These are phyloP conservation scores for Oxyruncus cristatus DNA, from an alignment of 2,113 vertebrate genomes.

Conservation along the genomic window DNA sequence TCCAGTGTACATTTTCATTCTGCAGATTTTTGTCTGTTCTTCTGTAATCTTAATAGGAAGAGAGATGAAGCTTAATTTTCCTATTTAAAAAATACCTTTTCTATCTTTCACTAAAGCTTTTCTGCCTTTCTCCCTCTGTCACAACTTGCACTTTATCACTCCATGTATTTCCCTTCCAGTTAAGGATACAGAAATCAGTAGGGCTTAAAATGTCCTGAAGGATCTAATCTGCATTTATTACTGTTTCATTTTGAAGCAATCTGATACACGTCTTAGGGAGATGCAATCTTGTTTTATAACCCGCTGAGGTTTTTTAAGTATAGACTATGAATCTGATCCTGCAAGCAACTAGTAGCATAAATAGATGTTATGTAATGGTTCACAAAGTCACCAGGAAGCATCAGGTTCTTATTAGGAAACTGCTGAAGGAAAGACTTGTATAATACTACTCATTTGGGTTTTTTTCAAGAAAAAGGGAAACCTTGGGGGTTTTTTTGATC, in stretches of 20 bases:
- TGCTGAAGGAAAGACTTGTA: not conserved
- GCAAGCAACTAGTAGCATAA: conserved; percentile 18
- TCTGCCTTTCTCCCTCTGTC: not conserved
- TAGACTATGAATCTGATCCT: conserved; percentile 40
- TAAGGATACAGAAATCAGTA: not conserved
- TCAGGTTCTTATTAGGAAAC: conserved; percentile 9
- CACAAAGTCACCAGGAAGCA: conserved; percentile 26
- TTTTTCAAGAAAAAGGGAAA: not conserved
- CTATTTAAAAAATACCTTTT: not conserved
- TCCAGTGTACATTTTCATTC: not conserved
- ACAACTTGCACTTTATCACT: not conserved
- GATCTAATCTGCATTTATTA: not conserved
- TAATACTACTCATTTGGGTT: not conserved
- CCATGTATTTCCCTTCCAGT: not conserved
- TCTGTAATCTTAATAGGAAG: not conserved
- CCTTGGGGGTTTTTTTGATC: not conserved
- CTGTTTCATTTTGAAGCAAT: not conserved
- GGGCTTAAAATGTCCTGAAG: not conserved
- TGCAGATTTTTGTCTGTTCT: not conserved
- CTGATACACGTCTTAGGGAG: not conserved
- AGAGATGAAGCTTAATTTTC: not conserved
- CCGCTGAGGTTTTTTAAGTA: conserved; percentile 27
- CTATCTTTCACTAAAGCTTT: not conserved
- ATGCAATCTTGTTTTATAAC: conserved; percentile 30
- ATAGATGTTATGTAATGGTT: conserved; percentile 51